Evolutionary conservation across 2,888 invertebrate genomes (phyloP).

Genomic region (Melieria omissa): DNA sequence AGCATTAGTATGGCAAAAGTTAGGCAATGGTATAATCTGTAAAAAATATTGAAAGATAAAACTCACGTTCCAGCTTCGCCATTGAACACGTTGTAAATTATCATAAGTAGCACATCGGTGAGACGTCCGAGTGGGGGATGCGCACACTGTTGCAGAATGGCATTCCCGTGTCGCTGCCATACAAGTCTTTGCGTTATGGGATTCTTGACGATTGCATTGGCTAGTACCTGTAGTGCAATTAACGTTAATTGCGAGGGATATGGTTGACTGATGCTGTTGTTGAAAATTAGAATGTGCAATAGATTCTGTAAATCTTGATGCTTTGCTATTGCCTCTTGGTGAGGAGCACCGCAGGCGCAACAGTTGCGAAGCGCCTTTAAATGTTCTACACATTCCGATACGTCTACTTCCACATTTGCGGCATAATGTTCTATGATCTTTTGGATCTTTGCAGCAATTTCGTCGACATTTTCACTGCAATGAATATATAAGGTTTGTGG

Average conservation of each 20-base stretch:
- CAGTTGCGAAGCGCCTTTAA: slow-evolving; percentile 45
- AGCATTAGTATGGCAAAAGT: too few relatives aligned
- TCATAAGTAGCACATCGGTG: slow-evolving; percentile 70
- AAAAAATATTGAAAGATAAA: slow-evolving; percentile 8
- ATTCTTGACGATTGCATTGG: slow-evolving; percentile 63
- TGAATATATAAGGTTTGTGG: too few relatives aligned
- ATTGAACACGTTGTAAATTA: slow-evolving; percentile 72
- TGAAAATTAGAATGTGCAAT: slow-evolving; percentile 31
- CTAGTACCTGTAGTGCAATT: slow-evolving; percentile 59
- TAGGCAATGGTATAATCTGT: not conserved
- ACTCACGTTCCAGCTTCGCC: slow-evolving; percentile 56
- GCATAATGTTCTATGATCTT: too few relatives aligned
- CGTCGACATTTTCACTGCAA: too few relatives aligned
- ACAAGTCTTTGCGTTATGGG: slow-evolving; percentile 53
- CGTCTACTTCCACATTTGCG: not conserved
- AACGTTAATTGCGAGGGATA: slow-evolving; percentile 39
- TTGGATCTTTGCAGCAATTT: too few relatives aligned
- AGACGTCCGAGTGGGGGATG: slow-evolving; percentile 46
- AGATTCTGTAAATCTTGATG: slow-evolving; percentile 36
- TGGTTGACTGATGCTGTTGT: not conserved
- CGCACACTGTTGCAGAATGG: slow-evolving; percentile 46
- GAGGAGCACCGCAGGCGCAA: slow-evolving; percentile 39
- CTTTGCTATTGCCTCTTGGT: slow-evolving; percentile 42
- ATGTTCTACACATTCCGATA: slow-evolving; percentile 14
- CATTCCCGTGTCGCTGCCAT: slow-evolving; percentile 53